These are phyloP conservation scores for Calliopsis andreniformis DNA, from an alignment of 1,140 invertebrate species.

Conservation along the genomic window DNA sequence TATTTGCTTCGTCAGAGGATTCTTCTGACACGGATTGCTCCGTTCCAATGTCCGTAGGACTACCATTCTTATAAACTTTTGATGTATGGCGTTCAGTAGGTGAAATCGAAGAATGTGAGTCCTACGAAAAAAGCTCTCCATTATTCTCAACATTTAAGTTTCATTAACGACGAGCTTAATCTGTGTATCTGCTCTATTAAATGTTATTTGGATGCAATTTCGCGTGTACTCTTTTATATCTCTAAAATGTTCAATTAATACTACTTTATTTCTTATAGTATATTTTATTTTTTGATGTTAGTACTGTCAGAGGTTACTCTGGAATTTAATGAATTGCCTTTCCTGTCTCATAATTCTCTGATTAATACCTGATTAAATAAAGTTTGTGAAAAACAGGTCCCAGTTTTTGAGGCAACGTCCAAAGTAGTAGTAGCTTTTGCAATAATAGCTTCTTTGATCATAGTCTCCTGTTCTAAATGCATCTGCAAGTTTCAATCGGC, in stretches of 20 bases:
- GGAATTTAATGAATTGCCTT: slow-evolving; percentile 19
- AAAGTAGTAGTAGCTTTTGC: slow-evolving; percentile 71
- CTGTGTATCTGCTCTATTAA: background rate
- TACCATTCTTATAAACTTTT: slow-evolving; percentile 64
- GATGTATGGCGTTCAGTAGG: slow-evolving; percentile 61
- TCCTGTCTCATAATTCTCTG: slow-evolving; percentile 15
- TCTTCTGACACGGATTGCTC: slow-evolving; percentile 67
- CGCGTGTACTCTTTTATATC: background rate
- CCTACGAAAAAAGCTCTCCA: slow-evolving; percentile 45
- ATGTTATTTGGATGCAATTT: background rate
- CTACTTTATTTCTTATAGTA: background rate
- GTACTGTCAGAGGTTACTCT: background rate
- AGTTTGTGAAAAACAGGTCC: slow-evolving; percentile 64
- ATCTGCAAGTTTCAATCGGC: slow-evolving; percentile 59
- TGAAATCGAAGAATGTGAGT: slow-evolving; percentile 58
- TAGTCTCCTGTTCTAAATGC: slow-evolving; percentile 70
- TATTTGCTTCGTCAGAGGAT: slow-evolving; percentile 68
- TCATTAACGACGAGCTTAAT: background rate
- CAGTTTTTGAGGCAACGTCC: slow-evolving; percentile 65
- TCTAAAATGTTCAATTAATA: background rate
- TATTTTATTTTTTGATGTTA: background rate
- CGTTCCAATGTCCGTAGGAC: slow-evolving; percentile 48
- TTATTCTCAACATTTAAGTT: background rate
- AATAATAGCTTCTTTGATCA: slow-evolving; percentile 76
- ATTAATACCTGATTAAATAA: slow-evolving; percentile 56